Evolutionary conservation across 2,888 invertebrate genomes (phyloP), one percentile per base, ranked within the genome.

Genomic region (Nasonovia ribisnigri): DNA sequence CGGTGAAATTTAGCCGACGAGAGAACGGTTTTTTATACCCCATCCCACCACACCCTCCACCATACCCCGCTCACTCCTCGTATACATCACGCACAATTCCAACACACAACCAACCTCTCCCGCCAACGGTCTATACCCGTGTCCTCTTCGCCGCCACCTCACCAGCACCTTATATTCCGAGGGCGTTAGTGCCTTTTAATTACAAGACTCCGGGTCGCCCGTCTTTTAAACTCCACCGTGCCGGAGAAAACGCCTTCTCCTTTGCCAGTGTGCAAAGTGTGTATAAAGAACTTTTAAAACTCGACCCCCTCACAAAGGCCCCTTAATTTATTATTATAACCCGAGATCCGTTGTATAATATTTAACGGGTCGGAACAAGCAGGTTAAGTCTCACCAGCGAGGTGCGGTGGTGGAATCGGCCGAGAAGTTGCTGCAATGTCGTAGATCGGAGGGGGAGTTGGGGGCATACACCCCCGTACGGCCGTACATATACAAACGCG

Each of bases 271-370:
- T 67, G 90, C 84, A 93, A 90, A 93, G 60, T 93, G 90, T 84
- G 87, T 60, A 51, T 51, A 90, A 93, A 93, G 90, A 90, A 90
- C 93, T 93, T 93, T 93, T 93, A 93, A 93, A 93, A 93, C 93
- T 93, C 93, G 60, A 89, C 84, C 43, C 60, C 60, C 48, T 51
- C 90, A 93, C 93, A 93, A 93, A 93, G 93, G 90, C 90, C 46
- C 86, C 60, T 90, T 93, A 93, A 93, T 93, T 93, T 93, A 93
- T 93, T 93, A 90, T 93, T 93, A 93, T 90, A 84, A 93, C 93
- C 93, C 92, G 88, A 92, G 92, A 92, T 88, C 92, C 93, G 93
- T 90, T 90, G 77, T 77, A 46, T 90, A 93, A 88, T 89, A 93
- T 93, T 89, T 90, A 93, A 93, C 93, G 84, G 89, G 57, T 84